Evolutionary conservation across 1,140 invertebrate genomes (phyloP).

Genomic region (Diorhabda sublineata): DNA sequence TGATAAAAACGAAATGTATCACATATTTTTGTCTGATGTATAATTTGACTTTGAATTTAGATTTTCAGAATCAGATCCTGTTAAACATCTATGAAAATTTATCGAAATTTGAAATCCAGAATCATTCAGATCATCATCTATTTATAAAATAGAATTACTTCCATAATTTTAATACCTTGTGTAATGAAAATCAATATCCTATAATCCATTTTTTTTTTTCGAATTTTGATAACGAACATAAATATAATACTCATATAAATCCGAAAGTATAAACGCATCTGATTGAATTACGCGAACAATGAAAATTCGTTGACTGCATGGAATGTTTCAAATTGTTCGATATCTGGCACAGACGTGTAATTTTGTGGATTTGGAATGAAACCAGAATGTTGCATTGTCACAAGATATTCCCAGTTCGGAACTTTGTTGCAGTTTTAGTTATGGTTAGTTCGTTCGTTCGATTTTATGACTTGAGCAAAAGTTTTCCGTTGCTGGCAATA

Average conservation of each 20-base stretch:
- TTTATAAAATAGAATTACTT: too few relatives aligned
- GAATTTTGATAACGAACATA: conserved; percentile 15
- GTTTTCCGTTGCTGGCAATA: neutral
- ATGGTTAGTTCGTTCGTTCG: conserved; percentile 11
- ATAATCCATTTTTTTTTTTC: conserved; percentile 20
- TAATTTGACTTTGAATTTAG: too few relatives aligned
- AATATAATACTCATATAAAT: neutral
- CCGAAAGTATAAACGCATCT: neutral
- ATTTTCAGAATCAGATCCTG: too few relatives aligned
- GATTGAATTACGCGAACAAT: conserved; percentile 18
- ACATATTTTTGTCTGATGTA: too few relatives aligned
- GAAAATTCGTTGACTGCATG: conserved; percentile 22
- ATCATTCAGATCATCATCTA: too few relatives aligned
- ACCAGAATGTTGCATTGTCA: conserved; percentile 18
- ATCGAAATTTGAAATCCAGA: too few relatives aligned
- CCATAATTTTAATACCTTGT: too few relatives aligned
- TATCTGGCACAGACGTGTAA: conserved; percentile 29
- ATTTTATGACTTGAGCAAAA: conserved; percentile 6
- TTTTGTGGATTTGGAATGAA: conserved; percentile 21
- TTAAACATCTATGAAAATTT: too few relatives aligned
- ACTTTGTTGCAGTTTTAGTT: conserved; percentile 18
- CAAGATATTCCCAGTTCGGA: conserved; percentile 19
- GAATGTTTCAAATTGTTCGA: conserved; percentile 25
- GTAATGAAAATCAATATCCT: too few relatives aligned
- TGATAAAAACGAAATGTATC: too few relatives aligned